Percentiles rank a stretch among this genome's conserved stretches.
phyloP scores from a whole-genome alignment of 1,140 invertebrate species.

The Goniozus legneri region DNA sequence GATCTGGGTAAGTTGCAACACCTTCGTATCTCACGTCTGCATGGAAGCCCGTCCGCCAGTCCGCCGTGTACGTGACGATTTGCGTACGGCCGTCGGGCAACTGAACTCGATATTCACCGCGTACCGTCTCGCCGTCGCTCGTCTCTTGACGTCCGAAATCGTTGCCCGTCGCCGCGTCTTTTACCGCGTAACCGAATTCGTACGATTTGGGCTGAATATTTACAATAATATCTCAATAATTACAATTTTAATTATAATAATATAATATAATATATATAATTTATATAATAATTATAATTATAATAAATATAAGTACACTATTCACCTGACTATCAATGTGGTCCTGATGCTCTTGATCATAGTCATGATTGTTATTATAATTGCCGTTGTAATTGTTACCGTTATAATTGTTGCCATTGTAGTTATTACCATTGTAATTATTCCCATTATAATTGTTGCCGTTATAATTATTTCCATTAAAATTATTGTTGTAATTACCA shows the following conservation, averaged over 20 bases:
- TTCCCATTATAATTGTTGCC: neutral
- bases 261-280: no score
- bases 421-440: conserved; percentile 7
- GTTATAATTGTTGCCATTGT: conserved; percentile 22
- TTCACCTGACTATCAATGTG: conserved; percentile 49
- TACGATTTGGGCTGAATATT: conserved; percentile 74
- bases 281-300: no score
- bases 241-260: no score
- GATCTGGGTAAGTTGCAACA: conserved; percentile 63
- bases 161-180: conserved; percentile 69
- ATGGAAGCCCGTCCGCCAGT: conserved; percentile 75
- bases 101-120: conserved; percentile 70
- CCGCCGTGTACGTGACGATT: conserved; percentile 72
- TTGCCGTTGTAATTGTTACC: conserved; percentile 25
- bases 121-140: conserved; percentile 69
- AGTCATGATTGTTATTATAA: conserved; percentile 26
- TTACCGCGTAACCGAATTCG: conserved; percentile 75
- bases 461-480: conserved; percentile 27
- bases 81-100: conserved; percentile 72
- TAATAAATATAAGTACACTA: no score
- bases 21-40: conserved; percentile 77
- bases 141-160: conserved; percentile 68
- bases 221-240: no score
- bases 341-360: conserved; percentile 43
- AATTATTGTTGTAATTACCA: conserved; percentile 40